These are phyloP conservation scores for Labrus mixtus DNA, from an alignment of 2,113 vertebrate genomes.

Conservation along the genomic window DNA sequence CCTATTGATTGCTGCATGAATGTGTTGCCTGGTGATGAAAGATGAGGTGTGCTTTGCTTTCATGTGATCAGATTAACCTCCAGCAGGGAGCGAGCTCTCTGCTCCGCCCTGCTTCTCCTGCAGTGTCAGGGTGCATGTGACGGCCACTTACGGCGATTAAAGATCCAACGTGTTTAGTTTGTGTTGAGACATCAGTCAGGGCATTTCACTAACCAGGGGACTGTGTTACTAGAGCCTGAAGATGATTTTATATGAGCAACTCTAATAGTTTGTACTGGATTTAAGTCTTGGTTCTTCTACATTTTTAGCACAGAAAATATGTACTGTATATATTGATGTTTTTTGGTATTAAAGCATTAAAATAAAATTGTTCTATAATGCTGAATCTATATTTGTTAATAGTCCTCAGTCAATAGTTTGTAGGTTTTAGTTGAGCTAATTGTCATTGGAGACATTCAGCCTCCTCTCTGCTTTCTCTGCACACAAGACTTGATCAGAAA, in stretches of 20 bases:
- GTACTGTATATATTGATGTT: too few species aligned
- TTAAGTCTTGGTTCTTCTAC: slow-evolving; percentile 6
- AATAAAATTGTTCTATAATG: too few species aligned
- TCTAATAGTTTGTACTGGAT: neutral
- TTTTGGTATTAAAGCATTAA: too few species aligned
- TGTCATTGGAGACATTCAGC: too few species aligned
- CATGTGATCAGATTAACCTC: slow-evolving; percentile 80
- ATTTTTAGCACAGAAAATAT: too few species aligned
- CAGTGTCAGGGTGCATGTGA: slow-evolving; percentile 68
- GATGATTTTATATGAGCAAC: neutral
- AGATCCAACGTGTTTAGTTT: slow-evolving; percentile 70
- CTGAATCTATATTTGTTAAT: too few species aligned
- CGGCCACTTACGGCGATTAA: slow-evolving; percentile 75
- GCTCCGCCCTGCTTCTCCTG: slow-evolving; percentile 41
- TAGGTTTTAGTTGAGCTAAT: too few species aligned
- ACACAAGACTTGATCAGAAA: too few species aligned
- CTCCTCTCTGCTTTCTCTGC: too few species aligned
- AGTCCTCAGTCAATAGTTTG: too few species aligned
- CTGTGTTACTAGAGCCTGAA: slow-evolving; percentile 42
- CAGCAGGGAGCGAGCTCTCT: slow-evolving; percentile 55
- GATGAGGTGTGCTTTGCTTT: slow-evolving; percentile 77
- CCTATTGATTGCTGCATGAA: slow-evolving; percentile 77
- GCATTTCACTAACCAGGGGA: slow-evolving; percentile 61
- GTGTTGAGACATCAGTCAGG: slow-evolving; percentile 56
- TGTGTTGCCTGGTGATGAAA: slow-evolving; percentile 56